These are phyloP conservation scores for Phenganax marumi DNA, from an alignment of 92 coral and sea anemone species.

Conservation along the genomic window DNA sequence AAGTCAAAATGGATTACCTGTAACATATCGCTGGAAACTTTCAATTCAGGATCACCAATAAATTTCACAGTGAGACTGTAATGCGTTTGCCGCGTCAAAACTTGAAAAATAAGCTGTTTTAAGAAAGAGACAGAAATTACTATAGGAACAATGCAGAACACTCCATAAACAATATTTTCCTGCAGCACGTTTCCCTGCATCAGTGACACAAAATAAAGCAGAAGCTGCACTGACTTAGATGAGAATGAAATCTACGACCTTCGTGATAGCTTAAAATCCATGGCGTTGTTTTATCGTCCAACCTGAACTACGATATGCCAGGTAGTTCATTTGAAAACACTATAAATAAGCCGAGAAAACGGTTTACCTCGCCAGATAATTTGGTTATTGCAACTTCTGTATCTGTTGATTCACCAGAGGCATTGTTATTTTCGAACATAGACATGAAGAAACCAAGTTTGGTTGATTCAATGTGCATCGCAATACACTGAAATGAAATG, in stretches of 20 bases:
- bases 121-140: neutral
- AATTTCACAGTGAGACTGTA: constrained; percentile 67
- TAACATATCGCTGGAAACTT: constrained; percentile 62
- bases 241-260: no score
- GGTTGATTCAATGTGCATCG: constrained; percentile 80
- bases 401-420: constrained; percentile 54
- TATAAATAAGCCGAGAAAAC: no score
- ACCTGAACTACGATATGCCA: no score
- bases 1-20: constrained; percentile 45
- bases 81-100: constrained; percentile 57
- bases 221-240: no score
- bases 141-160: no score
- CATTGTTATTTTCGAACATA: constrained; percentile 55
- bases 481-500: constrained; percentile 64
- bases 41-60: constrained; percentile 79
- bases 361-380: constrained; percentile 81
- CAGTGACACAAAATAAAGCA: no score
- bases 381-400: constrained; percentile 69
- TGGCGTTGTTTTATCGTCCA: no score
- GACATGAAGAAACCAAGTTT: constrained; percentile 80
- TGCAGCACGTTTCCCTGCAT: no score
- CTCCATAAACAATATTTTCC: no score
- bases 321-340: no score
- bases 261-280: no score
- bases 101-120: constrained; percentile 70